Evolutionary conservation across 2,797 vertebrate genomes (phyloP).

Genomic region (Tiaroga cobitis): DNA sequence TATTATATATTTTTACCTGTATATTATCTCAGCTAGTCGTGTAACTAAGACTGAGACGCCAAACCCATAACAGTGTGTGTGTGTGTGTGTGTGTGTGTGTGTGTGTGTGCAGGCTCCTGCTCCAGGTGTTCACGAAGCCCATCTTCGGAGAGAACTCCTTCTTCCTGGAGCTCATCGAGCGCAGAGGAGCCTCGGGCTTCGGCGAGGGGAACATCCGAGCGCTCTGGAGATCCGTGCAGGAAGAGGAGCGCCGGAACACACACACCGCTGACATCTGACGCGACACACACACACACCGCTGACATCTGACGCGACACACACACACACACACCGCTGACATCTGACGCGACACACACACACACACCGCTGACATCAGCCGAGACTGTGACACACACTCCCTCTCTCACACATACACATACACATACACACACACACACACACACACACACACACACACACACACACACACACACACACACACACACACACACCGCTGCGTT

Average conservation of each 20-base stretch:
- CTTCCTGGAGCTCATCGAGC: conserved; percentile 94
- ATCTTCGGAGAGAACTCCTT: conserved; percentile 91
- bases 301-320: too few relatives aligned
- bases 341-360: rapidly evolving
- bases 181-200: conserved; percentile 86
- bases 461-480: too few relatives aligned
- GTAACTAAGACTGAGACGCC: neutral
- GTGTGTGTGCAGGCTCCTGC: conserved; percentile 73
- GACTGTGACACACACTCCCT: too few relatives aligned
- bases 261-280: conserved; percentile 42
- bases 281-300: too few relatives aligned
- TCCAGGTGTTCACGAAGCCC: conserved; percentile 94
- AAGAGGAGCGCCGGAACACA: conserved; percentile 47
- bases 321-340: too few relatives aligned
- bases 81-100: too few relatives aligned
- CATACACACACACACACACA: too few relatives aligned
- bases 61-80: neutral
- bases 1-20: neutral
- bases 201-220: conserved; percentile 92
- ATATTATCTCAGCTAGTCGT: neutral
- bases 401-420: too few relatives aligned
- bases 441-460: too few relatives aligned
- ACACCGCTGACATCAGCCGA: too few relatives aligned
- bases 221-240: conserved; percentile 90
- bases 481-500: too few relatives aligned